phyloP scores from a whole-genome alignment of 2,113 vertebrate species.

The Strix uralensis region DNA sequence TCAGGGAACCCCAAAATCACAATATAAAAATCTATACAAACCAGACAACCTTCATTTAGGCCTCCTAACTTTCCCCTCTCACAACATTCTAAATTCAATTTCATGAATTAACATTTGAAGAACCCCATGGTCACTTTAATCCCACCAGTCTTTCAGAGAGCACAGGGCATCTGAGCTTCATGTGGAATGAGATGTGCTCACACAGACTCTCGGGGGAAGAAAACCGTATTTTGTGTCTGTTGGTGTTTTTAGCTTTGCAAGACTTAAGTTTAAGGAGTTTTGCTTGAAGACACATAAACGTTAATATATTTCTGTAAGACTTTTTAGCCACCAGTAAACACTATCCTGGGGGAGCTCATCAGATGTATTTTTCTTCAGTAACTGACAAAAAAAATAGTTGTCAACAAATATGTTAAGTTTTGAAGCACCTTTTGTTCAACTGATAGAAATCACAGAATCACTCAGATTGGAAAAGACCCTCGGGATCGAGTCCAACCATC shows the following conservation, averaged over 20 bases:
- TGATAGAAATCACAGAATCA: not conserved
- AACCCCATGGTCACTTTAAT: fast-evolving
- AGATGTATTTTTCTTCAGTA: not conserved
- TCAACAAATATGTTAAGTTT: not conserved
- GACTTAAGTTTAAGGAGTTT: not conserved
- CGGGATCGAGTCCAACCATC: no score
- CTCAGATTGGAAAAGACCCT: no score
- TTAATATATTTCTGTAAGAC: not conserved
- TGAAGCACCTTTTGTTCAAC: not conserved
- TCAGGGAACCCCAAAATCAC: not conserved
- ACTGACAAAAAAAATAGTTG: not conserved
- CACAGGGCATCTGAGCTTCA: not conserved
- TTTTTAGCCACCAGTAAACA: not conserved
- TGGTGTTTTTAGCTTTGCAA: not conserved
- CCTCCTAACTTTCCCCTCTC: not conserved
- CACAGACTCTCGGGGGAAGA: not conserved
- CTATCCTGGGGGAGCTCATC: not conserved
- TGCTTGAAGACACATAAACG: not conserved
- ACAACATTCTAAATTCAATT: not conserved
- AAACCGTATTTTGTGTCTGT: fast-evolving
- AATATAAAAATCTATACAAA: not conserved
- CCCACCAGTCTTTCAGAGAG: not conserved
- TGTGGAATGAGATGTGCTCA: not conserved
- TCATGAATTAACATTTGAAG: not conserved
- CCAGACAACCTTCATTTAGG: not conserved